phyloP scores from a whole-genome alignment of 2,797 vertebrate species.

The Oophaga sylvatica region DNA sequence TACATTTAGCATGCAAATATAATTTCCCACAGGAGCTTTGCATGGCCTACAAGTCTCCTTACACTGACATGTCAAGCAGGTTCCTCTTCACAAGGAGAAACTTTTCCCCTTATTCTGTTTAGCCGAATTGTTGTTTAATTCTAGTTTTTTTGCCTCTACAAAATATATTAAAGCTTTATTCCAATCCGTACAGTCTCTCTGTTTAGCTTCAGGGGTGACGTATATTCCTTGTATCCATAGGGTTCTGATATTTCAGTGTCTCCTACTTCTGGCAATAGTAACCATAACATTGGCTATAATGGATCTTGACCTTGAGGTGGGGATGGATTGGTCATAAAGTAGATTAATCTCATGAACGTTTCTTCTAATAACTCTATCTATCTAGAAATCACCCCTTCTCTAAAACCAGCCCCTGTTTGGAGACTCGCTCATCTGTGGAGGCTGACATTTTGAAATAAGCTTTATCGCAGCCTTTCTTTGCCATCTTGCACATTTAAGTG shows the following conservation, averaged over 20 bases:
- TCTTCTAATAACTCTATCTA: background rate
- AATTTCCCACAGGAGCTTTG: too few relatives aligned
- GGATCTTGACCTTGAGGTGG: background rate
- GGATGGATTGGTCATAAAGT: background rate
- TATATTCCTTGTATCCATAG: background rate
- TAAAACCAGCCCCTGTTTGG: background rate
- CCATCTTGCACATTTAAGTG: conserved; percentile 37
- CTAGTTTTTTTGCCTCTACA: background rate
- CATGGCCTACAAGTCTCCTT: too few relatives aligned
- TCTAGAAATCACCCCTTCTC: background rate
- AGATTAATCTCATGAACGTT: background rate
- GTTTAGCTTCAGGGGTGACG: too few relatives aligned
- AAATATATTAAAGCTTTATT: background rate
- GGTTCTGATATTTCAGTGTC: background rate
- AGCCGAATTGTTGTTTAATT: background rate
- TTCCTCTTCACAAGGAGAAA: background rate
- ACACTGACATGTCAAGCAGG: too few relatives aligned
- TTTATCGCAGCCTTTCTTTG: conserved; percentile 30
- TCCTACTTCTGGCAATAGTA: background rate
- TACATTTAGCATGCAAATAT: too few relatives aligned
- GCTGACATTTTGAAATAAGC: conserved; percentile 23
- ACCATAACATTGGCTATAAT: background rate
- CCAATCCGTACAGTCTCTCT: background rate
- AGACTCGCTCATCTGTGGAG: background rate
- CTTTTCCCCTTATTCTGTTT: background rate